These are phyloP conservation scores for Incurvaria masculella DNA, from an alignment of 2,888 invertebrate species.

Conservation along the genomic window DNA sequence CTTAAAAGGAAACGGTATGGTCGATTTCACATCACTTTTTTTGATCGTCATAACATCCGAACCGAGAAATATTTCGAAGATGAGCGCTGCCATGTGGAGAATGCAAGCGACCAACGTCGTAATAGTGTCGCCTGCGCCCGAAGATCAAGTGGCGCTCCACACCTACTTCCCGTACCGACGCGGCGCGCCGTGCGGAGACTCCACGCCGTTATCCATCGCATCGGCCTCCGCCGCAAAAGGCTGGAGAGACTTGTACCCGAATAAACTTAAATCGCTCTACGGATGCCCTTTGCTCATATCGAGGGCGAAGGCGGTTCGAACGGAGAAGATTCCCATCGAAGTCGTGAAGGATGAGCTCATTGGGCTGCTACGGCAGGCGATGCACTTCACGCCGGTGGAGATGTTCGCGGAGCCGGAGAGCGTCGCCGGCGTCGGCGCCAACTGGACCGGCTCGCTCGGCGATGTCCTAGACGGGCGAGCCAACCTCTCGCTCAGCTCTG, in stretches of 20 bases:
- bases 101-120: slow-evolving; percentile 29
- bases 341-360: slow-evolving; percentile 30
- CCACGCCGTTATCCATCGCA: slow-evolving; percentile 25
- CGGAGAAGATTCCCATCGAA: slow-evolving; percentile 31
- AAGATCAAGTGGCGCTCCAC: slow-evolving; percentile 22
- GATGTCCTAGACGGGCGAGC: slow-evolving; percentile 31
- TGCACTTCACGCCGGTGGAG: slow-evolving; percentile 36
- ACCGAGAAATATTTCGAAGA: slow-evolving; percentile 24
- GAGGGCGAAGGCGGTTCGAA: slow-evolving; percentile 32
- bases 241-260: slow-evolving; percentile 23
- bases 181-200: slow-evolving; percentile 29
- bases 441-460: slow-evolving; percentile 35
- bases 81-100: slow-evolving; percentile 27
- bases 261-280: slow-evolving; percentile 36
- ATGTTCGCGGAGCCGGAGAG: slow-evolving; percentile 31
- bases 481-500: slow-evolving; percentile 35
- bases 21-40: slow-evolving; percentile 29
- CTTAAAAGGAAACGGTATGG: slow-evolving; percentile 28
- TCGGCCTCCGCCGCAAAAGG: slow-evolving; percentile 22
- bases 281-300: slow-evolving; percentile 37
- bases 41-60: slow-evolving; percentile 26
- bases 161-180: slow-evolving; percentile 34
- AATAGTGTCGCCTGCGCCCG: slow-evolving; percentile 20
- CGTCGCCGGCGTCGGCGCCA: slow-evolving; percentile 31
- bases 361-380: slow-evolving; percentile 26